Conservation (phyloP, 2,113 vertebrate species). For the Mirza zaza region DNA sequence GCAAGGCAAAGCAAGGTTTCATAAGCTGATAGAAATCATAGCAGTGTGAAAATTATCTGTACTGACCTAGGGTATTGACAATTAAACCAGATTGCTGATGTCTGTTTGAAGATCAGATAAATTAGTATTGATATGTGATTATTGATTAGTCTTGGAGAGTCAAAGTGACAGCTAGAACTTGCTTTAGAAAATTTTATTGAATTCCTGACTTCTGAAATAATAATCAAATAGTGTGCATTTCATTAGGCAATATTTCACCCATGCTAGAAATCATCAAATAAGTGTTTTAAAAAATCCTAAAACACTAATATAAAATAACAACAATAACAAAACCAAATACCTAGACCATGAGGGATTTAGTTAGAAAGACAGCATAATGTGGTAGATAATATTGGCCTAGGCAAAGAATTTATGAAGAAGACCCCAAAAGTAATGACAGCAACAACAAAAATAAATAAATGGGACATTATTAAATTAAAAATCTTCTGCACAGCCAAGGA, state of each 20-base stretch:
- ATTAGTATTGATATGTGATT: neutral
- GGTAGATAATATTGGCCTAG: neutral
- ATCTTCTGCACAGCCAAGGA: no score
- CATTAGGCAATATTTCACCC: neutral
- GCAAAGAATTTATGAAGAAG: no score
- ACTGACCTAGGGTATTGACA: neutral
- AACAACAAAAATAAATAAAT: no score
- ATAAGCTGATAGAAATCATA: neutral
- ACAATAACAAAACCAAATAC: neutral
- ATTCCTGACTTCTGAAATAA: neutral
- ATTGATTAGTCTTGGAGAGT: neutral
- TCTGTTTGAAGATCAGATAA: neutral
- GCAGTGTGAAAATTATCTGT: neutral
- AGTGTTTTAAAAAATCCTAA: neutral
- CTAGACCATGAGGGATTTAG: neutral
- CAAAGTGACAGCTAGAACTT: neutral
- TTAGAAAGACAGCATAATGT: neutral
- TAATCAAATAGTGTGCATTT: neutral
- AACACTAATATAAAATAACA: neutral
- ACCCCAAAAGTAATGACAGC: no score
- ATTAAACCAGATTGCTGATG: neutral
- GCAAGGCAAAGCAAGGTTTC: neutral
- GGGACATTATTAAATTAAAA: no score
- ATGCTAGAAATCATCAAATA: neutral
- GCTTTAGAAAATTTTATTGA: neutral